Conservation (phyloP, 2,888 invertebrate genomes). For the Platycnemis pennipes region DNA sequence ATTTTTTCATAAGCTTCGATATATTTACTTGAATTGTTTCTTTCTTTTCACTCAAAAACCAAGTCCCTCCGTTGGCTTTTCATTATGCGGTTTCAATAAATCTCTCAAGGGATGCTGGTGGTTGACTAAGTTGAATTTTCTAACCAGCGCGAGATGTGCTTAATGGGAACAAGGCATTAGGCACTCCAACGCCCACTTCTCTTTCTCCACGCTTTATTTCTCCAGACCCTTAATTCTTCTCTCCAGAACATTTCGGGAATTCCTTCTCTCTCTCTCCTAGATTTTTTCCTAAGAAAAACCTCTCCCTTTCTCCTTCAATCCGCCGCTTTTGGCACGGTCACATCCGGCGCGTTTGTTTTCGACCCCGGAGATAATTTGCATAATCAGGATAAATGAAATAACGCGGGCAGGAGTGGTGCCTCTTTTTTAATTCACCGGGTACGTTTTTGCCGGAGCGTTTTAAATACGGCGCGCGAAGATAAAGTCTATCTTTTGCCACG, state of each 20-base stretch:
- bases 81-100: no score
- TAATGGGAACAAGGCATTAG: no score
- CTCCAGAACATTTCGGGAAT: background rate
- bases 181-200: no score
- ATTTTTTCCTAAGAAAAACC: background rate
- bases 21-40: no score
- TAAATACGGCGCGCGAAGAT: background rate
- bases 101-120: no score
- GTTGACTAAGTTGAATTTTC: no score
- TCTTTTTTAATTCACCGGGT: background rate
- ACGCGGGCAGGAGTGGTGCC: background rate
- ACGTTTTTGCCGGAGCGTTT: background rate
- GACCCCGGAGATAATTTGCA: background rate
- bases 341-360: constrained; percentile 7
- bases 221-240: background rate
- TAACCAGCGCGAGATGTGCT: no score
- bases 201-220: background rate
- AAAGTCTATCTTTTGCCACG: background rate
- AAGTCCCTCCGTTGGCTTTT: no score
- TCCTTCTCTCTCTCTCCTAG: background rate
- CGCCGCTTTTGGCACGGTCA: background rate
- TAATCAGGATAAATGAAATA: constrained; percentile 38
- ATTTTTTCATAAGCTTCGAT: no score
- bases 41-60: no score
- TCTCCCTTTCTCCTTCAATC: background rate